A percentile compares a stretch with the other conserved stretches of the same genome.
phyloP scores from a whole-genome alignment of 1,140 invertebrate genomes.

The Drosophila burlai region DNA sequence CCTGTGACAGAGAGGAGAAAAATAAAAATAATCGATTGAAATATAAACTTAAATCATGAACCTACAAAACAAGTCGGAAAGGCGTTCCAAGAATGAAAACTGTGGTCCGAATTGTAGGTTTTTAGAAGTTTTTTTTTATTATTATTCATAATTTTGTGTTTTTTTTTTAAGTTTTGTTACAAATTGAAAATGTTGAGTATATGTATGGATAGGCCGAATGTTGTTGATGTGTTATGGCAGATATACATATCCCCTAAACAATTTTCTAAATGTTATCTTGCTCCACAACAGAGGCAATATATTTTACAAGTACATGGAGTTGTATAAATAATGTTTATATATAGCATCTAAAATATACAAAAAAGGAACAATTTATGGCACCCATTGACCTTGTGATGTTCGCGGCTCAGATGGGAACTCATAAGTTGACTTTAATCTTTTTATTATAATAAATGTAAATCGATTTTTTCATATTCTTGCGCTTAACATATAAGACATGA shows the following conservation, averaged over 20 bases:
- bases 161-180: conserved; percentile 57
- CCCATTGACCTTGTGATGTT: conserved; percentile 52
- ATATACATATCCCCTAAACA: conserved; percentile 55
- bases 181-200: conserved; percentile 62
- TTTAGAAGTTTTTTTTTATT: conserved; percentile 22
- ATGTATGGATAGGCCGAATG: conserved; percentile 51
- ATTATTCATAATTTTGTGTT: conserved; percentile 56
- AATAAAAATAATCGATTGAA: background rate
- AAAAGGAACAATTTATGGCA: conserved; percentile 80
- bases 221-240: conserved; percentile 46
- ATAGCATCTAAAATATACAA: conserved; percentile 79
- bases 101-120: background rate
- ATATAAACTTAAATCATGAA: background rate
- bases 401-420: conserved; percentile 33
- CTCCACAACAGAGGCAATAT: conserved; percentile 30
- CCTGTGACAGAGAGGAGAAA: background rate
- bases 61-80: background rate
- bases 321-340: conserved; percentile 64
- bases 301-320: conserved; percentile 60
- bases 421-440: conserved; percentile 61
- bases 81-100: background rate
- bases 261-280: conserved; percentile 43
- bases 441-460: conserved; percentile 82
- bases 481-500: conserved; percentile 73
- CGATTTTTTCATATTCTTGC: conserved; percentile 76